Base-by-base conservation (phyloP, 1,140 invertebrate species). In the Platorchestia sp. region DNA sequence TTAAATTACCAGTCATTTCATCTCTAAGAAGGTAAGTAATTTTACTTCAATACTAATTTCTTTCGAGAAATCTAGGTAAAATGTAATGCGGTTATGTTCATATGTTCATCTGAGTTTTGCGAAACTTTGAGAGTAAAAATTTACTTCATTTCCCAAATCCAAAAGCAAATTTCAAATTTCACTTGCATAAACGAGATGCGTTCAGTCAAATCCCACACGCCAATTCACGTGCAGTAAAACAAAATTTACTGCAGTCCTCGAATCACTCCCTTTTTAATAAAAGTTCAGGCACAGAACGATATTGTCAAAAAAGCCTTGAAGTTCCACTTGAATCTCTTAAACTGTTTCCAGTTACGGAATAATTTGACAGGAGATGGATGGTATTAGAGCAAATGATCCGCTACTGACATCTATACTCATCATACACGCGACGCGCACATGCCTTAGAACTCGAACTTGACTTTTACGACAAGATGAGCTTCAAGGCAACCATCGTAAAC, bases 401-500 rank as follows among this genome's bases (percentile, higher is more conserved):
- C 87, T 43, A 44, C 41, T 42, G 41, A 89, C 87, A 89, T 89
- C 41, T 42, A 6, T 89, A 43, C 14, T 89, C 87, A 27, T 89
- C n/a, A 5, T 89, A 19, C n/a, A 89, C n/a, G 87, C 14, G 59
- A 75, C 59, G 36, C 47, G 19, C 59, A 27, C 59, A 19, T 22
- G 27, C 59, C 59, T 36, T 3, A 75, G 27, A 75, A 75, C 59
- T 75, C 27, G 59, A 75, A 27, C 27, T 27, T 10, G 87, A 90
- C 87, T 90, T 90, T 90, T 90, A 90, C 87, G 41, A 90, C 44
- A 44, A 14, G 44, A 90, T 43, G 27, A 93, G 43, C 45, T 47
- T 47, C n/a, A 93, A n/a, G 45, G 91, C 91, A 44, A 19, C 16
- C 91, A 47, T 93, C 91, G 91, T 93, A 93, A 93, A 93, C 91